Base-by-base conservation (phyloP, 92 coral and sea anemone species). In the Phenganax subtilis region DNA sequence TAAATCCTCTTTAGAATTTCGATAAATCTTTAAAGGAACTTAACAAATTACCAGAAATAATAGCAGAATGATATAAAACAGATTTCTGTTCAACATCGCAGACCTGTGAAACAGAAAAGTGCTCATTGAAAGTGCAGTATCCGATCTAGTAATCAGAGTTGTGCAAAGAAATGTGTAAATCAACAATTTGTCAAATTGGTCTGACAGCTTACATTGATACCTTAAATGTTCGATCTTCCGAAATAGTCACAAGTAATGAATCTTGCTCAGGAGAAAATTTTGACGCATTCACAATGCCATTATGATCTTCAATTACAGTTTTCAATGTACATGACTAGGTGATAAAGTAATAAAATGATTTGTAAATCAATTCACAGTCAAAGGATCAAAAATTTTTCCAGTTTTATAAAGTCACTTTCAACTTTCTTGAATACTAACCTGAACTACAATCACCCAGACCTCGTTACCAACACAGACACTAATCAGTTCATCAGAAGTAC, bases 221-320 rank as follows among this genome's bases (percentile, higher is more conserved):
- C 92, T 94, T 91, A 62, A 88, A 94, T 10, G 98, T 94, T 51
- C 98, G 86, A 86, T 94, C 98, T 82, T 94, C 98, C 54, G 90
- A 84, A 72, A 87, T 87, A 3, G 94, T 86, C 37, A 94, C 90
- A 72, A 94, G 87, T 11, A 88, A 75, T 55, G 75, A 82, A 67
- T 90, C 94, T 17, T 87, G 86, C 67, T 78, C 85, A 14, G 90
- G 90, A 74, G 88, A 88, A 82, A 94, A 94, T 81, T 89, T 81
- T 31, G 98, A 93, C 52, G 90, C 89, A 55, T 92, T 90, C 58
- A 94, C 85, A 60, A 56, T 80, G 75, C 91, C 89, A 37, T 87
- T 85, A 72, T 94, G 98, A 16, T 97, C 97, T 66, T 91, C 97
- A 75, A 94, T 59, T 10, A 94, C 86, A 54, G 92, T 87, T 81